Conservation (phyloP, 2,113 vertebrate genomes). For the Otolemur garnettii region DNA sequence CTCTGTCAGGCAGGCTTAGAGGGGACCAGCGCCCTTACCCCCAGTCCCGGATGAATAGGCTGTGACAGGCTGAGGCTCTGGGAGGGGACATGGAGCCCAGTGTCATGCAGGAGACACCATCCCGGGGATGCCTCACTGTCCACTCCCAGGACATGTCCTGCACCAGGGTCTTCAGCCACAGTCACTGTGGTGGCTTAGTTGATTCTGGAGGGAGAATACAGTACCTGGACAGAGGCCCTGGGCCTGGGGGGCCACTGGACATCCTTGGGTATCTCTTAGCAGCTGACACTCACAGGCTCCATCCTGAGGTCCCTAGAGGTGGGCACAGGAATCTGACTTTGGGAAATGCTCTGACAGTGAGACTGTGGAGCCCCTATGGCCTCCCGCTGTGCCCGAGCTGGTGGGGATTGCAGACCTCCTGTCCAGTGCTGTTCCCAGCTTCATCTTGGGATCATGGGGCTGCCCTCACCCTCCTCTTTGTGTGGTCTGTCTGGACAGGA, state of each 20-base stretch:
- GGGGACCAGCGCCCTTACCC: background rate
- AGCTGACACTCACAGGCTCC: rapidly evolving
- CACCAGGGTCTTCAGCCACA: too few species aligned
- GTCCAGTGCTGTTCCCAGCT: rapidly evolving
- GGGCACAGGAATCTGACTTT: background rate
- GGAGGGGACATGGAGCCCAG: rapidly evolving
- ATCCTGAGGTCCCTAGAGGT: background rate
- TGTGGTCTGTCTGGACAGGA: background rate
- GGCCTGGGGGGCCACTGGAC: rapidly evolving
- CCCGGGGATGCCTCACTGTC: rapidly evolving
- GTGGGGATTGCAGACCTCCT: rapidly evolving
- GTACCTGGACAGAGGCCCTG: rapidly evolving
- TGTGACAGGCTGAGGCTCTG: background rate
- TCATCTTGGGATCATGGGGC: rapidly evolving
- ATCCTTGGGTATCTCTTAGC: too few species aligned
- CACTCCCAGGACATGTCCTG: background rate
- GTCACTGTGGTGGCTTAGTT: too few species aligned
- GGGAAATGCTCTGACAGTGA: rapidly evolving
- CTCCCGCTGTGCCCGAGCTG: rapidly evolving
- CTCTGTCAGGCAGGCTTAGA: rapidly evolving
- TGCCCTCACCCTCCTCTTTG: rapidly evolving
- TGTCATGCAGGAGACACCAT: rapidly evolving
- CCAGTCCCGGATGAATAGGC: rapidly evolving
- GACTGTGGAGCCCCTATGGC: rapidly evolving
- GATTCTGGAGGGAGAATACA: background rate